phyloP scores from a whole-genome alignment of 2,797 vertebrate genomes.

The Mormyrops attenuatus region DNA sequence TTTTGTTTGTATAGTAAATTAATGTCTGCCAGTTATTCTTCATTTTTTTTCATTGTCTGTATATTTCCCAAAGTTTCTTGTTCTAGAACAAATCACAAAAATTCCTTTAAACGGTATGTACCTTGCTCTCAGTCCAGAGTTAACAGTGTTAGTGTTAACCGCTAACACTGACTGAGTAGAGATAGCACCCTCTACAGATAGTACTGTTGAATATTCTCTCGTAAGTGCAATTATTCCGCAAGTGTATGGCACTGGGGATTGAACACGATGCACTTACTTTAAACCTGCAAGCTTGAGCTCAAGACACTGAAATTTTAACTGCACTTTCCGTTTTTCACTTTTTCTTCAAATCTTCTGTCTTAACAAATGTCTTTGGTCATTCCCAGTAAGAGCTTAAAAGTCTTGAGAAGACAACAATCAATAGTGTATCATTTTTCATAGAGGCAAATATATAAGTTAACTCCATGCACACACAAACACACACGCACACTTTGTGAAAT shows the following conservation, averaged over 20 bases:
- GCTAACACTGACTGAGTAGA: background rate
- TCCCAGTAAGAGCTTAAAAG: background rate
- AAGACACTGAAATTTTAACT: background rate
- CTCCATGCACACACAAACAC: background rate
- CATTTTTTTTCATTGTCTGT: background rate
- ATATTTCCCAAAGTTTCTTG: background rate
- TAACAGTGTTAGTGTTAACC: no score
- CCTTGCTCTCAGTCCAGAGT: background rate
- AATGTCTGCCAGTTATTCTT: background rate
- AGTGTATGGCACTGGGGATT: background rate
- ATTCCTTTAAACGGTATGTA: background rate
- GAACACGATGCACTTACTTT: background rate
- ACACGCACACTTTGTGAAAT: background rate
- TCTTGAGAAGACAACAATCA: background rate
- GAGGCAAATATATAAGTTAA: background rate
- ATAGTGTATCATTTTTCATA: background rate
- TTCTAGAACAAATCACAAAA: background rate
- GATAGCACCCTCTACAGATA: background rate
- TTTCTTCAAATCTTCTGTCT: background rate
- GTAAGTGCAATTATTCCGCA: background rate
- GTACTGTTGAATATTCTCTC: background rate
- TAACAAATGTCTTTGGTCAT: background rate
- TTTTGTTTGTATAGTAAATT: background rate
- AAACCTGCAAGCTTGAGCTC: background rate
- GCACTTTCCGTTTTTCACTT: background rate